phyloP scores from a whole-genome alignment of 2,888 invertebrate species.

The Troilus luridus region DNA sequence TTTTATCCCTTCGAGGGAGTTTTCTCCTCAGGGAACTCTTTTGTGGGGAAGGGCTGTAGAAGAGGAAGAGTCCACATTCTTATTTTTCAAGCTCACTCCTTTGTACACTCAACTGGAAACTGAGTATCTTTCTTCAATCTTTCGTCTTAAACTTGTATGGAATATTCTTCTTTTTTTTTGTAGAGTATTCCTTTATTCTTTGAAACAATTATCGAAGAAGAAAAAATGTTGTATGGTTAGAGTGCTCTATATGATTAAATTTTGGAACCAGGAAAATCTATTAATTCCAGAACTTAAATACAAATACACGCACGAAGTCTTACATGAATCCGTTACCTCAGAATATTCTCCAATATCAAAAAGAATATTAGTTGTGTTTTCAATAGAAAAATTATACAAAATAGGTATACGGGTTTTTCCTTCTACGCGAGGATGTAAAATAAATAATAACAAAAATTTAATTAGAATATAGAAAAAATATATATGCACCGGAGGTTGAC shows the following conservation, averaged over 20 bases:
- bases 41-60: neutral
- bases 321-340: too few relatives aligned
- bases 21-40: constrained; percentile 47
- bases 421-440: too few relatives aligned
- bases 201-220: neutral
- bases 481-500: too few relatives aligned
- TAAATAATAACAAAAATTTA: too few relatives aligned
- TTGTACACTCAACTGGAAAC: constrained; percentile 34
- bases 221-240: neutral
- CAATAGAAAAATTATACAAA: too few relatives aligned
- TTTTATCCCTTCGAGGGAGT: neutral
- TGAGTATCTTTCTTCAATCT: constrained; percentile 42
- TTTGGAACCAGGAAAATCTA: neutral
- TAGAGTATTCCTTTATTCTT: neutral
- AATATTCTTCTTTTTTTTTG: neutral
- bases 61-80: constrained; percentile 20
- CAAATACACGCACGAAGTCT: too few relatives aligned
- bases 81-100: constrained; percentile 1
- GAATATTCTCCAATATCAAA: too few relatives aligned
- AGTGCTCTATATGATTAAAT: neutral
- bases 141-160: neutral
- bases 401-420: too few relatives aligned
- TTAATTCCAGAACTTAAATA: neutral
- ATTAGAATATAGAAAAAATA: too few relatives aligned
- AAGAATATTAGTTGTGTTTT: too few relatives aligned